Percentiles rank a stretch among this genome's conserved stretches.
Conservation (phyloP, 1,140 invertebrate species). For the Zaprionus lachaisei region DNA sequence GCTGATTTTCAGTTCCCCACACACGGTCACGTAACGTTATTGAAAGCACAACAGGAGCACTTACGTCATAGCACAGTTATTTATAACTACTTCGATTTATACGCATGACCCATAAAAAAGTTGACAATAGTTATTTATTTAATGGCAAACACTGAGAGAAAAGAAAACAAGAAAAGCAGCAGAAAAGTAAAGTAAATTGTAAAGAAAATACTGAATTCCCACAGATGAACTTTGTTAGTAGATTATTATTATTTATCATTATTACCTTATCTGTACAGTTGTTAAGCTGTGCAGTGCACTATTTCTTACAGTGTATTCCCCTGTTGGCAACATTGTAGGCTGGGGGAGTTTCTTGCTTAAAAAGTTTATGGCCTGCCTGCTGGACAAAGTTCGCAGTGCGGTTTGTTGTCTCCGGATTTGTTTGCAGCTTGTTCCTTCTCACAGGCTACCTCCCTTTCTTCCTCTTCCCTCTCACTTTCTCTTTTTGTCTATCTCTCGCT, state of each 20-base stretch:
- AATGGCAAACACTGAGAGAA: slow-evolving; percentile 1
- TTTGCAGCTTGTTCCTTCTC: slow-evolving; percentile 29
- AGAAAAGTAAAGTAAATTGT: neutral
- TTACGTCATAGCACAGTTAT: slow-evolving; percentile 25
- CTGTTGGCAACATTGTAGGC: slow-evolving; percentile 15
- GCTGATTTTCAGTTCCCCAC: no score
- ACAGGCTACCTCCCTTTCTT: neutral
- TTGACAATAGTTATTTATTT: slow-evolving; percentile 29
- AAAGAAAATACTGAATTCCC: neutral
- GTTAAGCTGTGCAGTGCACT: neutral
- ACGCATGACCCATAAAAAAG: slow-evolving; percentile 31
- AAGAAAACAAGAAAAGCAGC: neutral
- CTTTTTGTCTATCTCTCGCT: neutral
- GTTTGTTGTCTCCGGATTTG: slow-evolving; percentile 46
- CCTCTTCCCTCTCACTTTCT: neutral
- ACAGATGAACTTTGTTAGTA: neutral
- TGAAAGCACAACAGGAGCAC: slow-evolving; percentile 11
- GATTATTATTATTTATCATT: no score
- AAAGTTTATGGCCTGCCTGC: slow-evolving; percentile 34
- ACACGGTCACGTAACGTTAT: slow-evolving; percentile 16
- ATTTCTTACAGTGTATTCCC: slow-evolving; percentile 21
- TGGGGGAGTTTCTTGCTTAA: slow-evolving; percentile 13
- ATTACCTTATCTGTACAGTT: no score
- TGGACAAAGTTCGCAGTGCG: slow-evolving; percentile 45
- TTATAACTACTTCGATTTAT: slow-evolving; percentile 20